Evolutionary conservation across 2,113 vertebrate species (phyloP).

Genomic region (Aspiorhynchus laticeps): DNA sequence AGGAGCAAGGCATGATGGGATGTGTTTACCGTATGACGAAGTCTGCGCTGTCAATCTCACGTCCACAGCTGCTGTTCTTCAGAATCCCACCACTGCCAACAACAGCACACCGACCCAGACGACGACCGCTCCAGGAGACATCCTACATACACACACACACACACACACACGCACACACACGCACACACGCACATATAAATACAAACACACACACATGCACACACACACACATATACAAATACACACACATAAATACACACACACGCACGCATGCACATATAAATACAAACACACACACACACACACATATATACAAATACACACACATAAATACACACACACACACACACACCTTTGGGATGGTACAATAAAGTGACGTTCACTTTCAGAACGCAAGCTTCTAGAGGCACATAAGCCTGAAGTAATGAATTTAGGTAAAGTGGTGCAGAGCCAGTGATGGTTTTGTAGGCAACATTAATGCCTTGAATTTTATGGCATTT

Average conservation of each 20-base stretch:
- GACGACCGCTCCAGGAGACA: not conserved
- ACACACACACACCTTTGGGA: not conserved
- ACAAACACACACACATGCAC: not conserved
- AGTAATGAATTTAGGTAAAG: too few species aligned
- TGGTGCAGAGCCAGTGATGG: too few species aligned
- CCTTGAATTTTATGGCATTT: too few species aligned
- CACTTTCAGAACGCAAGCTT: too few species aligned
- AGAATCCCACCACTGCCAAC: slow-evolving; percentile 85
- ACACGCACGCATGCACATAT: not conserved
- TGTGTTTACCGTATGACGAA: slow-evolving; percentile 65
- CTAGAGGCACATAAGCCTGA: too few species aligned
- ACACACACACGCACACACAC: too few species aligned
- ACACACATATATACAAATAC: not conserved
- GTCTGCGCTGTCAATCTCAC: slow-evolving; percentile 79
- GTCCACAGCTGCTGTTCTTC: slow-evolving; percentile 80
- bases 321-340: too few species aligned
- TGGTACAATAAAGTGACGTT: too few species aligned
- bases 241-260: not conserved
- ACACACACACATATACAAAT: not conserved
- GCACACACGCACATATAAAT: too few species aligned
- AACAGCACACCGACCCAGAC: slow-evolving; percentile 74
- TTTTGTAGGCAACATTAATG: too few species aligned
- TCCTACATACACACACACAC: too few species aligned
- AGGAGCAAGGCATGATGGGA: not conserved
- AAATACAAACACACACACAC: not conserved